Evolutionary conservation across 2,888 invertebrate species (phyloP).

Genomic region (Hypercompe scribonia): DNA sequence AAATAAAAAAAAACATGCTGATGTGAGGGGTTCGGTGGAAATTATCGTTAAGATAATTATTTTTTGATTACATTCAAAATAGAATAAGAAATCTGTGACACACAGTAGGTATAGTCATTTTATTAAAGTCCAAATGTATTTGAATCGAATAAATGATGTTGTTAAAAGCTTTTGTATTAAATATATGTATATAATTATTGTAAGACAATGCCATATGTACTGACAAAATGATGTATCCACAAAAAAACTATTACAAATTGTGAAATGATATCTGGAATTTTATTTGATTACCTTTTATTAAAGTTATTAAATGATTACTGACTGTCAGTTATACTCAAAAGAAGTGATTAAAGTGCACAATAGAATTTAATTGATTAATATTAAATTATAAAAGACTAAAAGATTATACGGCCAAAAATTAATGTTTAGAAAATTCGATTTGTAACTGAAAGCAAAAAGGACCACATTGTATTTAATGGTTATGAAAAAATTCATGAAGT

Average conservation of each 20-base stretch:
- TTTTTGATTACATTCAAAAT: neutral
- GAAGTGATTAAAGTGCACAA: neutral
- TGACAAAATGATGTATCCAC: slow-evolving; percentile 47
- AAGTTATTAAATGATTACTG: neutral
- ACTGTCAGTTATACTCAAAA: neutral
- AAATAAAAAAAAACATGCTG: no score
- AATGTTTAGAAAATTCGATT: no score
- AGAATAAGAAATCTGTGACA: neutral
- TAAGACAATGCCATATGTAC: slow-evolving; percentile 52
- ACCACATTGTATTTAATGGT: no score
- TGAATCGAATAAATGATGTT: neutral
- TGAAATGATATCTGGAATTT: slow-evolving; percentile 14
- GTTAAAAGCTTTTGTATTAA: slow-evolving; percentile 56
- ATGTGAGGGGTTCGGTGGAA: no score
- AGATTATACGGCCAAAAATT: no score
- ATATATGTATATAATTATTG: slow-evolving; percentile 44
- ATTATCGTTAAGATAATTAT: neutral
- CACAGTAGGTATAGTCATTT: neutral
- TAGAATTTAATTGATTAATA: neutral
- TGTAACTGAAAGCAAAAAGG: no score
- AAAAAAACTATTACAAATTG: slow-evolving; percentile 24
- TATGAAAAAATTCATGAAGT: no score
- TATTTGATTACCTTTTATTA: neutral
- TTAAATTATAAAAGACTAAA: no score
- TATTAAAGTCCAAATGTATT: neutral